Evolutionary conservation across 2,888 invertebrate species (phyloP), one percentile per base, ranked within the genome.

Genomic region (Holacanthella duospinosa): DNA sequence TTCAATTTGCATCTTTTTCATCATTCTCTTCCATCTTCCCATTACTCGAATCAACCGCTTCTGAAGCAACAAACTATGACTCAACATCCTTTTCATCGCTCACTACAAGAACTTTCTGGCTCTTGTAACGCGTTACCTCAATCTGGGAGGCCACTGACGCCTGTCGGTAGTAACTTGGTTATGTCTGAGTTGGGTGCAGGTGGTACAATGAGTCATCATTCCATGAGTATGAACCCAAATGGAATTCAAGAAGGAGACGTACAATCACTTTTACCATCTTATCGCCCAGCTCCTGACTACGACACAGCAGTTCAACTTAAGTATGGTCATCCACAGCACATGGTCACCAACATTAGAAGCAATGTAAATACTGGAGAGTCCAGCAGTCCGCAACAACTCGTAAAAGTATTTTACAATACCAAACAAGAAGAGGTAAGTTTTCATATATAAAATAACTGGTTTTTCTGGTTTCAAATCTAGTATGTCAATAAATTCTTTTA

Each of bases 231-330:
- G 3, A 55, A 55, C 21, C 4, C 12, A 29, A 57, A 57, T 29
- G 29, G 29, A 21, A 29, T 6, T 4, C 16, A 28, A 24, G 55
- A 55, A 28, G n/a, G n/a, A 6, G 65, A 67, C 27, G 24, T 64
- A 29, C 61, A 67, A 25, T 60, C 87, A 21, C 81, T 90, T 68
- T 77, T 90, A n/a, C 90, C 91, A 0, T 85, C 86, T 0, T 91
- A 91, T 77, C 83, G 94, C 1, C 89, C 89, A 0, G 92, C 93
- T 1, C 95, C 96, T 0, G 94, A 94, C 79, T 96, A 96, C 77
- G 93, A 94, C 76, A 91, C 92, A 0, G 93, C 94, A 19, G 83
- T 95, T 66, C 89, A 89, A 76, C 87, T 89, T 74, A 91, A 91
- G 76, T 78, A 75, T 68, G 74, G 73, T 12, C 73, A 70, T 36